Evolutionary conservation across 1,140 invertebrate species (phyloP), one percentile per base, ranked within the genome.

Genomic region (Telenomus remus): DNA sequence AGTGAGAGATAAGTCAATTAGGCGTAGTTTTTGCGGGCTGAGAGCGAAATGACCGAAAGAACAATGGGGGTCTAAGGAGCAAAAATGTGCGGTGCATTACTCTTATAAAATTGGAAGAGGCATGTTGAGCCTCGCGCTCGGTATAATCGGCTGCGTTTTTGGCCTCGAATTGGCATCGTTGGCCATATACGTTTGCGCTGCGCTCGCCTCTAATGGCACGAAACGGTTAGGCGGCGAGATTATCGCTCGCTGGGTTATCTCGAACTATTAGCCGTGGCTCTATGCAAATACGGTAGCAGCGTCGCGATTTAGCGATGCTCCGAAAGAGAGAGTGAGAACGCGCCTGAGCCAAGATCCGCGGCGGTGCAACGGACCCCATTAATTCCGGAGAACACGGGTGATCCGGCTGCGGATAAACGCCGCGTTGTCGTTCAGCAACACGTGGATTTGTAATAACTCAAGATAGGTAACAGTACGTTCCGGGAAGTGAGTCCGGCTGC

Each of bases 281-380:
- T 82, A 87, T 86, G 84, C 81, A 87, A 87, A 87, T 86, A 84
- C 80, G 80, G 76, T 71, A 79, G 82, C 81, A 63, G 77, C 74
- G 81, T 73, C 78, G 71, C 66, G 57, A 64, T 51, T 39, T 47
- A 42, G 74, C 43, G 61, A 63, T 50, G 35, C 54, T 51, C 35
- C 16, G 51, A 79, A 76, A 78, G 66, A 76, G 68, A 76, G 76
- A 76, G 69, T 71, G 73, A 78, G 76, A 74, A 68, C 49, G 48
- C 12, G 14, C 16, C 16, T 34, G 37, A 16, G 35, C 37, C 13
- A 64, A 56, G 72, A 81, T 80, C 81, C 75, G 77, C 61, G 79
- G 68, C 82, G 77, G 78, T 79, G 78, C 15, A 78, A 44, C 82
- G 84, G 78, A 83, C 76, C 83, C 83, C 80, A 86, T 86, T 86